Conservation (phyloP, 2,888 invertebrate genomes). For the Omphaloscelis lunosa region DNA sequence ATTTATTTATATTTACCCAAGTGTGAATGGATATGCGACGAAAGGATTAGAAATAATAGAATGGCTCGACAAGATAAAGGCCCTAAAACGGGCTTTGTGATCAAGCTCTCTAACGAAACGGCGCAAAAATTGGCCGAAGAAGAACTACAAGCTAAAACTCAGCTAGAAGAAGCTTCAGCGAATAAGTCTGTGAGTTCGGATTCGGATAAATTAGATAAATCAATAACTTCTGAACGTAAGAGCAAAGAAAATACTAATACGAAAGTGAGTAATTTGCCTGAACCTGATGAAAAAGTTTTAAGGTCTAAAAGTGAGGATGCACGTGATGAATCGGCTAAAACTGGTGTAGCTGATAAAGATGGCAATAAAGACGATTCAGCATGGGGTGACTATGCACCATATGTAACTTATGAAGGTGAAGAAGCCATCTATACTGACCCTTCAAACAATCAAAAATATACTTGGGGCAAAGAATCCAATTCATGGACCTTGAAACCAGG, state of each 20-base stretch:
- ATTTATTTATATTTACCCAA: slow-evolving; percentile 12
- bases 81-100: slow-evolving; percentile 85
- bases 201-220: slow-evolving; percentile 24
- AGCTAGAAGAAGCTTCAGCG: slow-evolving; percentile 37
- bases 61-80: slow-evolving; percentile 81
- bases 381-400: slow-evolving; percentile 89
- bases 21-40: slow-evolving; percentile 22
- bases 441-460: slow-evolving; percentile 92
- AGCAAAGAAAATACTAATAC: slow-evolving; percentile 15
- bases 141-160: slow-evolving; percentile 73
- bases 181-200: slow-evolving; percentile 30
- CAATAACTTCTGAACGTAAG: slow-evolving; percentile 16
- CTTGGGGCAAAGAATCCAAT: slow-evolving; percentile 90
- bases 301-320: slow-evolving; percentile 14
- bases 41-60: slow-evolving; percentile 33
- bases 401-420: slow-evolving; percentile 93
- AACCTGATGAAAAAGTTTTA: slow-evolving; percentile 26
- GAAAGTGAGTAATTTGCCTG: slow-evolving; percentile 25
- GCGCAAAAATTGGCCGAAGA: slow-evolving; percentile 86
- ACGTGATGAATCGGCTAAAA: slow-evolving; percentile 8
- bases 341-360: slow-evolving; percentile 21
- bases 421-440: slow-evolving; percentile 95
- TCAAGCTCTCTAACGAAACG: slow-evolving; percentile 87
- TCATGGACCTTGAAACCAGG: slow-evolving; percentile 86
- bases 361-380: slow-evolving; percentile 48